These are phyloP conservation scores for Nebria brevicollis DNA, from an alignment of 2,888 invertebrate species.

Conservation along the genomic window DNA sequence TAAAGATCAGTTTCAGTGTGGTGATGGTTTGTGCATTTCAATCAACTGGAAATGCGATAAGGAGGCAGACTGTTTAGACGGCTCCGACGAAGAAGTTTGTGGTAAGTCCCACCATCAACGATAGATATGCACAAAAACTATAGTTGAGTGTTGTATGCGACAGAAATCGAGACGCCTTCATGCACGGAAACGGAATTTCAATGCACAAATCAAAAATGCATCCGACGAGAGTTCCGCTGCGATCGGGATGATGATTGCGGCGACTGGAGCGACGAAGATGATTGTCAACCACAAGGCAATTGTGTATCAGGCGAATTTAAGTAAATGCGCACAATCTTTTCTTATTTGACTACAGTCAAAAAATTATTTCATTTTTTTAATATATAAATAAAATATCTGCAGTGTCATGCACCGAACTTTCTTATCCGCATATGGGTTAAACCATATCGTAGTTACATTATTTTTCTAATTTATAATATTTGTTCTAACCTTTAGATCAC, in stretches of 20 bases:
- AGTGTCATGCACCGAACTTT: too few relatives aligned
- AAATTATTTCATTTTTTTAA: background rate
- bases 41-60: slow-evolving; percentile 80
- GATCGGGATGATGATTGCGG: slow-evolving; percentile 90
- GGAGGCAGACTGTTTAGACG: slow-evolving; percentile 79
- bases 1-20: slow-evolving; percentile 77
- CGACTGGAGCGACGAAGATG: slow-evolving; percentile 87
- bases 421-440: too few relatives aligned
- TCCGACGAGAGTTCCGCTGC: slow-evolving; percentile 79
- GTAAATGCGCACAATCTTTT: slow-evolving; percentile 60
- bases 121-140: slow-evolving; percentile 8
- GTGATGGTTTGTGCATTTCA: slow-evolving; percentile 78
- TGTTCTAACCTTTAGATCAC: too few relatives aligned
- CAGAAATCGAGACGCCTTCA: slow-evolving; percentile 66
- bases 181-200: slow-evolving; percentile 81
- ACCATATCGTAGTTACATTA: too few relatives aligned
- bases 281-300: slow-evolving; percentile 73
- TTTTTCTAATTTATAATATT: too few relatives aligned
- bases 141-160: slow-evolving; percentile 38
- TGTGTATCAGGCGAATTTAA: slow-evolving; percentile 79
- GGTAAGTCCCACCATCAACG: slow-evolving; percentile 63
- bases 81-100: slow-evolving; percentile 78
- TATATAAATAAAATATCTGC: too few relatives aligned
- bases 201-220: slow-evolving; percentile 77
- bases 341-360: background rate